A percentile compares a stretch with the other conserved stretches of the same genome.
Evolutionary conservation across 1,140 invertebrate species (phyloP).

Genomic region (Papilio helenus): DNA sequence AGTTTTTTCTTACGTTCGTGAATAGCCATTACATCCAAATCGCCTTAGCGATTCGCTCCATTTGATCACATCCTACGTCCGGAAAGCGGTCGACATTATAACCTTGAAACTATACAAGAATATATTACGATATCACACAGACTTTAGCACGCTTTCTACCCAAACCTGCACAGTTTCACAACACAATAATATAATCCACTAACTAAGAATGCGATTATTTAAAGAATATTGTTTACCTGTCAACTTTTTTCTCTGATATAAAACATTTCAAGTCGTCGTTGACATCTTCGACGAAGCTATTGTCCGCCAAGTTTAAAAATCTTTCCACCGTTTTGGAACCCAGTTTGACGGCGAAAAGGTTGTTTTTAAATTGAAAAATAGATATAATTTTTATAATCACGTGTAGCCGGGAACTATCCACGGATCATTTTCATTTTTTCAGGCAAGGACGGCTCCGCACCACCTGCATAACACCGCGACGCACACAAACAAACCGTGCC

Average conservation of each 20-base stretch:
- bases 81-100: conserved; percentile 58
- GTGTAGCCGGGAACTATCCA: conserved; percentile 67
- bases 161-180: conserved; percentile 22
- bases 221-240: conserved; percentile 78
- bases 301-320: conserved; percentile 77
- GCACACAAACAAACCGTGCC: conserved; percentile 39
- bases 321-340: conserved; percentile 81
- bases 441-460: conserved; percentile 43
- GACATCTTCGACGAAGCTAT: conserved; percentile 79
- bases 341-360: conserved; percentile 75
- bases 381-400: conserved; percentile 65
- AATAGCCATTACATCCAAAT: conserved; percentile 63
- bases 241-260: conserved; percentile 72
- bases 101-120: conserved; percentile 67
- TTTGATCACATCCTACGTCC: conserved; percentile 64
- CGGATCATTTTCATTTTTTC: conserved; percentile 77
- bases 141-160: conserved; percentile 28
- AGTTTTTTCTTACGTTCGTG: conserved; percentile 46
- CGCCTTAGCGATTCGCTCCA: conserved; percentile 57
- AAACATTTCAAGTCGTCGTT: conserved; percentile 81
- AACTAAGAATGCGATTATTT: conserved; percentile 41
- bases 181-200: conserved; percentile 23
- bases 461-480: conserved; percentile 40
- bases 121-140: conserved; percentile 32
- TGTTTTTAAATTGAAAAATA: conserved; percentile 57